Conservation (phyloP, 2,113 vertebrate species). For the Clarias magur region DNA sequence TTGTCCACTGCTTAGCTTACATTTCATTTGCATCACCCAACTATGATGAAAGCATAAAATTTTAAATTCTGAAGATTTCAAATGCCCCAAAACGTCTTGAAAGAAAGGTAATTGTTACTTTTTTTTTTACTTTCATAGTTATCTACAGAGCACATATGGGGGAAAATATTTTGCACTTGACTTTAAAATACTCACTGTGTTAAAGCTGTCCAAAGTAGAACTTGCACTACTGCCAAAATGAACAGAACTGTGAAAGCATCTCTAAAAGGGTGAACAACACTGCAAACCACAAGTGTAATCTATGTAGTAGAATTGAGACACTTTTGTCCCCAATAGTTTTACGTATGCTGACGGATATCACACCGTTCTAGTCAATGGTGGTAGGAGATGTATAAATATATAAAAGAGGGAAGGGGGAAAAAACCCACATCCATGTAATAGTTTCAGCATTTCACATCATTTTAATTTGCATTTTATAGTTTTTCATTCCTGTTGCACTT, state of each 20-base stretch:
- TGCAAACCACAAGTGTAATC: neutral
- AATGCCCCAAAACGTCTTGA: neutral
- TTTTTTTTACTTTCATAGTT: neutral
- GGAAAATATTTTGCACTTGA: neutral
- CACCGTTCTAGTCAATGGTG: neutral
- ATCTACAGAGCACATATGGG: neutral
- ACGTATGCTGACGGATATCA: neutral
- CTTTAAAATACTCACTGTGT: neutral
- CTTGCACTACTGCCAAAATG: neutral
- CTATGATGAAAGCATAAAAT: neutral
- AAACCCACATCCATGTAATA: constrained; percentile 55
- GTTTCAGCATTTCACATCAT: constrained; percentile 79
- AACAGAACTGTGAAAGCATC: neutral
- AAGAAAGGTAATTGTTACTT: neutral
- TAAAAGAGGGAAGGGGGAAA: neutral
- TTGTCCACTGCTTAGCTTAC: neutral
- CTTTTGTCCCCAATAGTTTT: neutral
- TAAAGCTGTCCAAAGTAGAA: neutral
- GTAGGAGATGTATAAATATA: neutral
- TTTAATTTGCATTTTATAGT: constrained; percentile 74
- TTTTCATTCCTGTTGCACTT: constrained; percentile 78
- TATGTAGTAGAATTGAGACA: neutral
- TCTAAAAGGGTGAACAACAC: neutral
- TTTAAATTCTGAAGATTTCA: neutral
- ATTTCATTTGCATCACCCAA: neutral